These are phyloP conservation scores for Notothenia rossii DNA, from an alignment of 2,113 vertebrate genomes.

Conservation along the genomic window DNA sequence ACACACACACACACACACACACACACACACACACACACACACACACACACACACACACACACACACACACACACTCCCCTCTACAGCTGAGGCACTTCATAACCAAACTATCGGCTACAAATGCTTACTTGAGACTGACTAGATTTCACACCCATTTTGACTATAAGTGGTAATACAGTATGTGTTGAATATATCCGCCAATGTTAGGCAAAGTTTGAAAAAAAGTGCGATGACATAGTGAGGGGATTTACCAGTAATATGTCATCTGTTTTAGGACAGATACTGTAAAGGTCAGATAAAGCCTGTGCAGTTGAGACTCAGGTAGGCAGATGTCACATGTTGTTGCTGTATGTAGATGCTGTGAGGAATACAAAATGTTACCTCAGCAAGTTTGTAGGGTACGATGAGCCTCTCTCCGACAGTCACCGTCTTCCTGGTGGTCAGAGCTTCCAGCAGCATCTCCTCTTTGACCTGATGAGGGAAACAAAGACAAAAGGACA, in stretches of 20 bases:
- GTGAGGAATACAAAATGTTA: slow-evolving; percentile 61
- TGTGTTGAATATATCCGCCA: neutral
- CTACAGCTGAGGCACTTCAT: slow-evolving; percentile 34
- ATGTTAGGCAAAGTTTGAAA: neutral
- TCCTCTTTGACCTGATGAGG: slow-evolving; percentile 94
- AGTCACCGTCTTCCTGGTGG: slow-evolving; percentile 96
- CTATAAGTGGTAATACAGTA: neutral
- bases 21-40: too few species aligned
- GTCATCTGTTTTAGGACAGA: neutral
- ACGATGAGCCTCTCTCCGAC: slow-evolving; percentile 97
- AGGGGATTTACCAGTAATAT: neutral
- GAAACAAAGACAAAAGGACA: neutral
- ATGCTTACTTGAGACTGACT: slow-evolving; percentile 2
- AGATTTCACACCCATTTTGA: slow-evolving; percentile 6
- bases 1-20: too few species aligned
- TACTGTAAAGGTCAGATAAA: neutral
- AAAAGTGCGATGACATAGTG: too few species aligned
- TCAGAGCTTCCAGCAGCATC: slow-evolving; percentile 96
- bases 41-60: too few species aligned
- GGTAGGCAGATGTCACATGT: neutral
- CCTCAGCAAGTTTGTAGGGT: slow-evolving; percentile 96
- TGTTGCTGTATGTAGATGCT: neutral
- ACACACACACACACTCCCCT: slow-evolving; percentile 32
- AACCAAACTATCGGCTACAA: slow-evolving; percentile 24
- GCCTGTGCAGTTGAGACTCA: neutral